Evolutionary conservation across 2,797 vertebrate genomes (phyloP).

Genomic region (Tragelaphus eurycerus): DNA sequence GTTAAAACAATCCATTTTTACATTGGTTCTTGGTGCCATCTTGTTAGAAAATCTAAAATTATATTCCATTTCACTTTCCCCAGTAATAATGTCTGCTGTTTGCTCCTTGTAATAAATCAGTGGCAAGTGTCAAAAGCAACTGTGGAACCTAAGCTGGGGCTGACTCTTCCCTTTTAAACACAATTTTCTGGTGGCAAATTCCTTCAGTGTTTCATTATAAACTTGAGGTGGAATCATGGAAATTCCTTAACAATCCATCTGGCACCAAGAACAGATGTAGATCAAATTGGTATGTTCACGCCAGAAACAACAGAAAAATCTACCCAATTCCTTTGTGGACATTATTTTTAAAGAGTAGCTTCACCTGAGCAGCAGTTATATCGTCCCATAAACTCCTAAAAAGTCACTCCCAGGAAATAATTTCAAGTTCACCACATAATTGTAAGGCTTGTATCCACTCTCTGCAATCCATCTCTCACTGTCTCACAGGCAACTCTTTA

Average conservation of each 20-base stretch:
- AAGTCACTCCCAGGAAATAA: not conserved
- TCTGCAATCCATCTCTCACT: not conserved
- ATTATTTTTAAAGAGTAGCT: not conserved
- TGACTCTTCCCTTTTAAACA: conserved; percentile 23
- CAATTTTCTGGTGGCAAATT: not conserved
- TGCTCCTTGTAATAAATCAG: not conserved
- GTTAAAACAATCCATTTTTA: not conserved
- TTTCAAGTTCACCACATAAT: not conserved
- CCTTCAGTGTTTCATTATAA: conserved; percentile 19
- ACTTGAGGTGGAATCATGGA: conserved; percentile 6
- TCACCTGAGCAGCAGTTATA: not conserved
- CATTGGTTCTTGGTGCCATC: not conserved
- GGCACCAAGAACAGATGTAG: not conserved
- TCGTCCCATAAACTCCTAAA: not conserved
- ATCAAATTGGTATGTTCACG: not conserved
- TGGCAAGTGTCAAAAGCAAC: not conserved
- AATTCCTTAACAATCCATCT: not conserved
- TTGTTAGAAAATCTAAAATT: conserved; percentile 26
- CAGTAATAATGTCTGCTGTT: not conserved
- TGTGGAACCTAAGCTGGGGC: not conserved
- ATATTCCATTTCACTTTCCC: not conserved
- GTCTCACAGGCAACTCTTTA: not conserved
- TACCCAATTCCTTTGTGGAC: not conserved
- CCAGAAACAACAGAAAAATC: not conserved
- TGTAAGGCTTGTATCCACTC: not conserved